phyloP scores from a whole-genome alignment of 2,888 invertebrate species.

The Cheilosia pagana region DNA sequence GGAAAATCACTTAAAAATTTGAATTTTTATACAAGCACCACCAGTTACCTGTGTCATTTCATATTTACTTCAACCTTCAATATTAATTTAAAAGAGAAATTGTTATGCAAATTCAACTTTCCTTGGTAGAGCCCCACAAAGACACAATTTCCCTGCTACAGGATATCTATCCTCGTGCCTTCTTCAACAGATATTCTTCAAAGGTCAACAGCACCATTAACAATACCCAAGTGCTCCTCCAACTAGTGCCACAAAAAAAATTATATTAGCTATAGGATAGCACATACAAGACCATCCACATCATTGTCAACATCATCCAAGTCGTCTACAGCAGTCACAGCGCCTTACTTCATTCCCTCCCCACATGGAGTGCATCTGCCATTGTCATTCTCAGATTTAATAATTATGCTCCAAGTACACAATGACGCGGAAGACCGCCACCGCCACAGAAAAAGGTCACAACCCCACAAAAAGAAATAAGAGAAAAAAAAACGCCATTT shows the following conservation, averaged over 20 bases:
- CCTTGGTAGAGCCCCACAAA: not conserved
- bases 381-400: slow-evolving; percentile 65
- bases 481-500: slow-evolving; percentile 1
- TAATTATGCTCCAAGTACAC: slow-evolving; percentile 38
- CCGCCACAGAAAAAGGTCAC: slow-evolving; percentile 32
- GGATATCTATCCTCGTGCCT: not conserved
- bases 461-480: slow-evolving; percentile 11
- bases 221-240: slow-evolving; percentile 27
- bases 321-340: slow-evolving; percentile 45
- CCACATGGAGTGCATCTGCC: slow-evolving; percentile 38
- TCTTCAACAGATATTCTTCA: slow-evolving; percentile 36
- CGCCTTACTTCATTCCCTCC: not conserved
- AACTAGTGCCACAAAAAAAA: slow-evolving; percentile 6
- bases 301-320: slow-evolving; percentile 54
- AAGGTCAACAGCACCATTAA: slow-evolving; percentile 68
- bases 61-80: no score
- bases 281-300: slow-evolving; percentile 43
- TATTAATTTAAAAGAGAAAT: no score
- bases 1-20: no score
- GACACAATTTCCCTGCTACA: not conserved
- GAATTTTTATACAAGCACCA: no score
- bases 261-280: slow-evolving; percentile 28
- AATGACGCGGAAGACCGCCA: slow-evolving; percentile 31
- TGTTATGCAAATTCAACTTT: not conserved
- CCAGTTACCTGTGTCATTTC: not conserved